These are phyloP conservation scores for Pempheris klunzingeri DNA, from an alignment of 2,797 vertebrate species.

Conservation along the genomic window DNA sequence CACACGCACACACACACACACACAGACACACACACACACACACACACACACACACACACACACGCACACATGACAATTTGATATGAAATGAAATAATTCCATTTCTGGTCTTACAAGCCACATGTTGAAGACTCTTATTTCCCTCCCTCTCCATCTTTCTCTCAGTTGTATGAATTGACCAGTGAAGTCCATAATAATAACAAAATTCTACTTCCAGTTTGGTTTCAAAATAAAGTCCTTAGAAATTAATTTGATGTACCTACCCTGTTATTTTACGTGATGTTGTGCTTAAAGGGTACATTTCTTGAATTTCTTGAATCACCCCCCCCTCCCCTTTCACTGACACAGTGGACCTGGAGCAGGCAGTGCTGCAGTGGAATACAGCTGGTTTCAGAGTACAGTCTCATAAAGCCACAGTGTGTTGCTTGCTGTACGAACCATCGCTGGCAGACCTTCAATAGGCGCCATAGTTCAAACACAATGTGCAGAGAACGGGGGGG, in stretches of 20 bases:
- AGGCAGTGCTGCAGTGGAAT: too few species aligned
- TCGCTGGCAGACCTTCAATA: neutral
- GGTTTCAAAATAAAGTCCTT: conserved; percentile 28
- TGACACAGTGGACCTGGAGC: neutral
- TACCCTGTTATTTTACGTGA: neutral
- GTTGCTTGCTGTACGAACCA: neutral
- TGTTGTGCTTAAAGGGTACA: neutral
- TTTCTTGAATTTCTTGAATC: neutral
- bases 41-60: too few species aligned
- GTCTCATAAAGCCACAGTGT: neutral
- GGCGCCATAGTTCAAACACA: neutral
- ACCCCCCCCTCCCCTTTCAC: too few species aligned
- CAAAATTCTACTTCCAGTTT: neutral
- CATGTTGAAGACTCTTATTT: neutral
- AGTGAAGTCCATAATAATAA: neutral
- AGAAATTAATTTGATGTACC: too few species aligned
- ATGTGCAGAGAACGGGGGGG: neutral
- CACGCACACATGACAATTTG: neutral
- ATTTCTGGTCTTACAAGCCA: conserved; percentile 9
- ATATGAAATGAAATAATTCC: neutral
- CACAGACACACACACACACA: too few species aligned
- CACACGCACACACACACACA: too few species aligned
- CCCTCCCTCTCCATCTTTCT: neutral
- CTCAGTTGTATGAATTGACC: neutral
- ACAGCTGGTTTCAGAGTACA: neutral